phyloP scores from a whole-genome alignment of 2,888 invertebrate species.

The Diploptera punctata region DNA sequence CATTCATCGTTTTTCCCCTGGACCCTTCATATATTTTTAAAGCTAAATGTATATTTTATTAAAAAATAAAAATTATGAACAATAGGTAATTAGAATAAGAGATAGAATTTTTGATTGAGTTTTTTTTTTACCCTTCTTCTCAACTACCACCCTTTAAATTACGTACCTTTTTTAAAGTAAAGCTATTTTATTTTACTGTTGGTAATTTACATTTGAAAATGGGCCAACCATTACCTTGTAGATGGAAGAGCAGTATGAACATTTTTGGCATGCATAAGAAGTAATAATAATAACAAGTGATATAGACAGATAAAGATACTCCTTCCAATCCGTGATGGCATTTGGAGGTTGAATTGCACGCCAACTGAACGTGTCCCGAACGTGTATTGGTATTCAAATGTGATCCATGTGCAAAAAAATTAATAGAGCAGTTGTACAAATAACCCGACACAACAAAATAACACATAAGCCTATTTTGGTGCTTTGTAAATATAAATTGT shows the following conservation, averaged over 20 bases:
- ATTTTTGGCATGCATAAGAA: slow-evolving; percentile 35
- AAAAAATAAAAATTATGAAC: too few relatives aligned
- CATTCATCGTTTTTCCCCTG: too few relatives aligned
- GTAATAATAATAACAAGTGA: slow-evolving; percentile 32
- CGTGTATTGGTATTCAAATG: slow-evolving; percentile 77
- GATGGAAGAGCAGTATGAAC: slow-evolving; percentile 1
- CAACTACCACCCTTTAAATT: too few relatives aligned
- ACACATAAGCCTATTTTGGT: slow-evolving; percentile 20
- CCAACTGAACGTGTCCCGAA: slow-evolving; percentile 47
- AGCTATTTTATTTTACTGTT: too few relatives aligned
- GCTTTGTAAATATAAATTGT: slow-evolving; percentile 10
- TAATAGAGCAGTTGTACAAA: slow-evolving; percentile 14
- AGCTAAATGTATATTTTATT: too few relatives aligned
- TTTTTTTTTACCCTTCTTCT: too few relatives aligned
- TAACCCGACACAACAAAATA: slow-evolving; percentile 2
- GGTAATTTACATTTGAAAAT: neutral
- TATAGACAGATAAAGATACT: slow-evolving; percentile 41
- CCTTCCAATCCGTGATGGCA: slow-evolving; percentile 37
- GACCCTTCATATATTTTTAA: too few relatives aligned
- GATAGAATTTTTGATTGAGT: too few relatives aligned
- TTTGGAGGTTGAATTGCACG: neutral
- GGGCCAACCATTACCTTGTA: slow-evolving; percentile 1
- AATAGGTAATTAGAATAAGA: too few relatives aligned
- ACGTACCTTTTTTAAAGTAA: too few relatives aligned
- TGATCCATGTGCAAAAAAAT: slow-evolving; percentile 48